Base-by-base conservation (phyloP, 2,113 vertebrate species). In the Monopterus albus region DNA sequence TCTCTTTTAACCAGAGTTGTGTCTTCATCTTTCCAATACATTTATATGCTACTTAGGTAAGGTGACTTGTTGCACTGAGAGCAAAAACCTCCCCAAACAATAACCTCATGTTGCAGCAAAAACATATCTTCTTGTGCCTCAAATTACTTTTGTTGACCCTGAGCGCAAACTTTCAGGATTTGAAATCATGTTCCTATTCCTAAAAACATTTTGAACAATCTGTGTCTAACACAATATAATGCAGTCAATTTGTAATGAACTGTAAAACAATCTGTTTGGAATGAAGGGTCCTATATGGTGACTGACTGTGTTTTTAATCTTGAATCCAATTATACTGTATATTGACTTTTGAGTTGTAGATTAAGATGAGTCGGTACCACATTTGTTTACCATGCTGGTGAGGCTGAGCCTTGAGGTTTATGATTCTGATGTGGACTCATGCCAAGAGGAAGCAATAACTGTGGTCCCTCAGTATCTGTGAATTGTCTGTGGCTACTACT, bases 321-420 rank as follows among this genome's bases (percentile, higher is more conserved):
- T 28, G 23, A 0, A 14, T 28, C 56, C 28, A 43, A 29, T 14
- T 20, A 11, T 17, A 21, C n/a, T 25, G 36, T 29, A 6, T 12
- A n/a, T 11, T 47, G 18, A 12, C 12, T 31, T 42, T 1, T 11
- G 2, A n/a, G 21, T 7, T 53, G 68, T 29, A 40, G 7, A 50
- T 33, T n/a, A 17, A 26, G 23, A 38, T 20, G 20, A 33, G n/a
- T 73, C 23, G 46, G 28, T 39, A 13, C 31, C 51, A 23, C 26
- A 26, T 76, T 15, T 76, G 28, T 70, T 53, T 39, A n/a, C 36
- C 18, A 42, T 49, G 57, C 43, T 70, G 36, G 31, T 52, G 59
- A 63, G 28, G 7, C 38, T 50, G 39, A 53, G 26, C 20, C 20
- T 33, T 68, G 14, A 45, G 53, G 20, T 73, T 65, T 69, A 65